Percentiles rank a stretch among this genome's conserved stretches.
Evolutionary conservation across 1,140 invertebrate species (phyloP).

Genomic region (Ceratina calcarata): DNA sequence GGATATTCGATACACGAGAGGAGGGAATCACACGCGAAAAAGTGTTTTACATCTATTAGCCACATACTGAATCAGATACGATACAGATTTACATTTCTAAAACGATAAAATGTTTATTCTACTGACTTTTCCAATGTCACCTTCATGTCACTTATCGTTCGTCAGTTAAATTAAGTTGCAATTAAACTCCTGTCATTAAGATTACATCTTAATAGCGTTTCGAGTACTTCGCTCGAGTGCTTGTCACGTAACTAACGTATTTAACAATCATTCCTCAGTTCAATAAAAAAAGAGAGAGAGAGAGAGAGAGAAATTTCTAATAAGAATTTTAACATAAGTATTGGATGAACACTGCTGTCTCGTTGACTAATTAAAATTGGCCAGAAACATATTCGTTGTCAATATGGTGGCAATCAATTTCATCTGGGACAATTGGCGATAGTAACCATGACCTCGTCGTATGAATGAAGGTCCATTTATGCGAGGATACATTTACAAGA

Average conservation of each 20-base stretch:
- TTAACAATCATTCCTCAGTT: neutral
- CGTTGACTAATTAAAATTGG: no score
- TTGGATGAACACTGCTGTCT: no score
- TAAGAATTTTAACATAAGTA: no score
- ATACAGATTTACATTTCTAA: no score
- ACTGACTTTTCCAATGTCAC: neutral
- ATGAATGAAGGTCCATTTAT: slow-evolving; percentile 52
- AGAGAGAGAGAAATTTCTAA: no score
- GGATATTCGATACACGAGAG: neutral
- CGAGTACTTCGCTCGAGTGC: neutral
- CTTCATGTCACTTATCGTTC: neutral
- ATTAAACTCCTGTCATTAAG: neutral
- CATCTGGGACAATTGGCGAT: slow-evolving; percentile 2
- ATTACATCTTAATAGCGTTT: neutral
- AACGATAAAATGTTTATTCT: neutral
- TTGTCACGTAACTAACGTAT: neutral
- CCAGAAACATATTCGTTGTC: no score
- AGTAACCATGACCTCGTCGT: slow-evolving; percentile 49
- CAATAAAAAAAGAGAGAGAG: no score
- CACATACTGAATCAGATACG: no score
- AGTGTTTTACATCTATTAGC: no score
- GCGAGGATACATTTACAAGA: slow-evolving; percentile 35
- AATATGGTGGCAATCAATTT: no score
- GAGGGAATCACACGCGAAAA: neutral
- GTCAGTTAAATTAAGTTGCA: neutral